Evolutionary conservation across 2,888 invertebrate species (phyloP).

Genomic region (Biston stratarius): DNA sequence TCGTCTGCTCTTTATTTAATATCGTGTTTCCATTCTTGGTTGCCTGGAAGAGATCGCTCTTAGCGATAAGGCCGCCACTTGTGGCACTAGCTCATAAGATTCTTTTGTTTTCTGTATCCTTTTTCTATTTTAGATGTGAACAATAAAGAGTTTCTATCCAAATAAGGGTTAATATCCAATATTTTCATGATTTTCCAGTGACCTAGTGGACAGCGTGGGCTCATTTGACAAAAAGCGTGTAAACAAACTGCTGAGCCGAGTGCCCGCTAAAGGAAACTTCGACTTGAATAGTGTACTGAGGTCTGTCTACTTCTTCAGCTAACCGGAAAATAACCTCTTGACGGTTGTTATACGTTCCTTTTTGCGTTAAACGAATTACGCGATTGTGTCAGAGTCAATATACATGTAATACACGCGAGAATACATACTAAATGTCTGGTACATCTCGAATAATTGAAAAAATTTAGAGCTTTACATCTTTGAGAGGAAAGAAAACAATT

Average conservation of each 20-base stretch:
- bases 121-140: no score
- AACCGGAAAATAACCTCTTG: constrained; percentile 38
- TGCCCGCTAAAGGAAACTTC: constrained; percentile 92
- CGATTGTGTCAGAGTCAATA: constrained; percentile 36
- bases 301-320: constrained; percentile 96
- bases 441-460: no score
- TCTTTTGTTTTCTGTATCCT: no score
- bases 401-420: background rate
- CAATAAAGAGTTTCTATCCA: no score
- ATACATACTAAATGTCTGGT: background rate
- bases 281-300: constrained; percentile 90
- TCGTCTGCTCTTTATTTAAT: no score
- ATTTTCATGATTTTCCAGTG: constrained; percentile 70
- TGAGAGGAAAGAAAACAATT: background rate
- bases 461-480: background rate
- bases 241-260: constrained; percentile 85
- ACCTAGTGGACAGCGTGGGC: constrained; percentile 77
- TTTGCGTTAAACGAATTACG: constrained; percentile 22
- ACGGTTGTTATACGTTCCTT: constrained; percentile 30
- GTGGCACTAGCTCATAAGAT: no score
- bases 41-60: no score
- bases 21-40: no score
- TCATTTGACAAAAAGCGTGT: constrained; percentile 88
- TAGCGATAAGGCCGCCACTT: no score
- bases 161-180: no score